Evolutionary conservation across 2,797 vertebrate genomes (phyloP).

Genomic region (Otolemur crassicaudatus): DNA sequence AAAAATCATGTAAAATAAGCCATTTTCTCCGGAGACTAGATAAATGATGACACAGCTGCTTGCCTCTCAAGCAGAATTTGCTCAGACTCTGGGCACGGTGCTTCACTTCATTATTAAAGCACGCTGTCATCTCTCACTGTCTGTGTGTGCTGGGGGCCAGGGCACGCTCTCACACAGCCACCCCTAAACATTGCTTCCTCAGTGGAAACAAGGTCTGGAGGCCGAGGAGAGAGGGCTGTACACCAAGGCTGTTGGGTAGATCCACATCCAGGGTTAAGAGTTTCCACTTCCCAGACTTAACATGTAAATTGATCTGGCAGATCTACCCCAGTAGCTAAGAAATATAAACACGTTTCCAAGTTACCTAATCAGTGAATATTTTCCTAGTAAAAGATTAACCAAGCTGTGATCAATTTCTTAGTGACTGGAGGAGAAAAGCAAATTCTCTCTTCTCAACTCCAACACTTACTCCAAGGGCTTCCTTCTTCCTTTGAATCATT

Average conservation of each 20-base stretch:
- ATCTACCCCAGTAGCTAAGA: neutral
- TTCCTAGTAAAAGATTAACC: conserved; percentile 64
- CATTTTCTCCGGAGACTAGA: conserved; percentile 45
- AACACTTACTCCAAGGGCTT: neutral
- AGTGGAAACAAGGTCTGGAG: neutral
- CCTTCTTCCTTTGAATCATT: neutral
- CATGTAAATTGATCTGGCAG: neutral
- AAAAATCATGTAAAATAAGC: conserved; percentile 51
- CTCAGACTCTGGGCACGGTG: neutral
- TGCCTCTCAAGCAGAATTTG: conserved; percentile 35
- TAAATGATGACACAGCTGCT: neutral
- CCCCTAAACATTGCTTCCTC: neutral
- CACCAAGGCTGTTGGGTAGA: neutral
- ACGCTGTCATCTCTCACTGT: rapidly evolving
- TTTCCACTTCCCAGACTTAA: neutral
- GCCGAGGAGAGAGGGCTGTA: neutral
- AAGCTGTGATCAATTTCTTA: neutral
- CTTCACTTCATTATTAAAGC: neutral
- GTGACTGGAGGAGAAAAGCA: neutral
- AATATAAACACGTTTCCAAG: conserved; percentile 25
- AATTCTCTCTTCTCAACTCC: neutral
- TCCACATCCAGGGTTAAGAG: neutral
- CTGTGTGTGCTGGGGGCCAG: neutral
- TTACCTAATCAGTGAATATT: conserved; percentile 25
- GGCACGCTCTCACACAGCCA: rapidly evolving